phyloP scores from a whole-genome alignment of 2,888 invertebrate species.

The Lasioglossum marginatum region DNA sequence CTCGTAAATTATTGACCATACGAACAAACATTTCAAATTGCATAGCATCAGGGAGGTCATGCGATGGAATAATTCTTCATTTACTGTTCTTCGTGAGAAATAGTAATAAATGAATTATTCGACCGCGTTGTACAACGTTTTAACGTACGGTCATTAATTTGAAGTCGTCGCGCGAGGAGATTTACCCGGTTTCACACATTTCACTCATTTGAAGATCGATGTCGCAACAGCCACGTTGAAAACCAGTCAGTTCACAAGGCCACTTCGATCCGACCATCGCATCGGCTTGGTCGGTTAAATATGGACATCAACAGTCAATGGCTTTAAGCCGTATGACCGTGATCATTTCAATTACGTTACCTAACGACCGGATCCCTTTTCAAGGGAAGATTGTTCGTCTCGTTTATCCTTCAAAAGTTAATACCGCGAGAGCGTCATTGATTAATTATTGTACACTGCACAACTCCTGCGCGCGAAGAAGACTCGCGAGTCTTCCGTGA shows the following conservation, averaged over 20 bases:
- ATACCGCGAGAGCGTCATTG: background rate
- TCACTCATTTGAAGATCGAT: conserved; percentile 37
- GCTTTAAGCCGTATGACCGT: conserved; percentile 47
- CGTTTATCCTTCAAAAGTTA: background rate
- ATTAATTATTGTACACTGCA: background rate
- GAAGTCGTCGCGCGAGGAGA: background rate
- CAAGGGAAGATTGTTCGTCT: conserved; percentile 43
- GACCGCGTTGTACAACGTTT: background rate
- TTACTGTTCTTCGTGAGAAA: background rate
- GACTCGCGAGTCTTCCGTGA: background rate
- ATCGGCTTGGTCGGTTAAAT: conserved; percentile 18
- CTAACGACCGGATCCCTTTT: conserved; percentile 42
- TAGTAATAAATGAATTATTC: background rate
- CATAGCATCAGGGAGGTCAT: background rate
- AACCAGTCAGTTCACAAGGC: conserved; percentile 16
- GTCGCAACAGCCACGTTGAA: conserved; percentile 22
- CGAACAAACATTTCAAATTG: background rate
- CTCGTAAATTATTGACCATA: background rate
- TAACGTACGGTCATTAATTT: background rate
- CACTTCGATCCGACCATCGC: background rate
- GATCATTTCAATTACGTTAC: conserved; percentile 33
- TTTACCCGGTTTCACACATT: conserved; percentile 16
- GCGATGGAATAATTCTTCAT: background rate
- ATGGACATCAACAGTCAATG: conserved; percentile 21
- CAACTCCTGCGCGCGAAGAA: background rate